A percentile compares a stretch with the other conserved stretches of the same genome.
Evolutionary conservation across 1,140 invertebrate species (phyloP).

Genomic region (Whitmania pigra): DNA sequence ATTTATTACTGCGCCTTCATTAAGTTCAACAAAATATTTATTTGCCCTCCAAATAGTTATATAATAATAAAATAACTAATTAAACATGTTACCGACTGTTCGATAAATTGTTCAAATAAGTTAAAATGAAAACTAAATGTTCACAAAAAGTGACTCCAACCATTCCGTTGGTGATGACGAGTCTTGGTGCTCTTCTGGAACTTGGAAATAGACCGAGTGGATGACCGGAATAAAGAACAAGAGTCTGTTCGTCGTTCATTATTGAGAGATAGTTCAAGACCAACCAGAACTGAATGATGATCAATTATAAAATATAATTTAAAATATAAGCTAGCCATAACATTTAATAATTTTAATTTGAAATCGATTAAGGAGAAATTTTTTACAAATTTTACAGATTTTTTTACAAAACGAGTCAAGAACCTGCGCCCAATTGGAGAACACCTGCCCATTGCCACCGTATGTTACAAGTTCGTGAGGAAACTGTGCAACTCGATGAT

Average conservation of each 20-base stretch:
- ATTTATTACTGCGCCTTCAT: too few species aligned
- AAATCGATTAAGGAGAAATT: neutral
- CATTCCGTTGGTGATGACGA: conserved; percentile 61
- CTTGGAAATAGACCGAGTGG: conserved; percentile 56
- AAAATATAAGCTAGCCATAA: neutral
- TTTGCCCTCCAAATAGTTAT: too few species aligned
- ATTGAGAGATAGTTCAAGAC: conserved; percentile 51
- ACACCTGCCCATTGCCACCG: conserved; percentile 59
- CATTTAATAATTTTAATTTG: neutral
- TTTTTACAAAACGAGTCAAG: too few species aligned
- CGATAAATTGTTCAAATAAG: too few species aligned
- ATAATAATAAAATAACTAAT: too few species aligned
- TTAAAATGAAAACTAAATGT: too few species aligned
- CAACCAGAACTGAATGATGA: conserved; percentile 49
- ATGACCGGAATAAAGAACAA: conserved; percentile 57
- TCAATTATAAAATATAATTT: neutral
- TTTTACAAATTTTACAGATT: too few species aligned
- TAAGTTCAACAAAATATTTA: too few species aligned
- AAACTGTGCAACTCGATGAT: conserved; percentile 50
- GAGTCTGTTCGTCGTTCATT: conserved; percentile 52
- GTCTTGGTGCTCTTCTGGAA: conserved; percentile 43
- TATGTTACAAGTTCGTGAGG: conserved; percentile 53
- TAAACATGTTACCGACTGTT: too few species aligned
- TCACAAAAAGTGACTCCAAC: conserved; percentile 32
- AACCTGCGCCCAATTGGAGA: conserved; percentile 59